Evolutionary conservation across 2,113 vertebrate genomes (phyloP).

Genomic region (Casuarius casuarius): DNA sequence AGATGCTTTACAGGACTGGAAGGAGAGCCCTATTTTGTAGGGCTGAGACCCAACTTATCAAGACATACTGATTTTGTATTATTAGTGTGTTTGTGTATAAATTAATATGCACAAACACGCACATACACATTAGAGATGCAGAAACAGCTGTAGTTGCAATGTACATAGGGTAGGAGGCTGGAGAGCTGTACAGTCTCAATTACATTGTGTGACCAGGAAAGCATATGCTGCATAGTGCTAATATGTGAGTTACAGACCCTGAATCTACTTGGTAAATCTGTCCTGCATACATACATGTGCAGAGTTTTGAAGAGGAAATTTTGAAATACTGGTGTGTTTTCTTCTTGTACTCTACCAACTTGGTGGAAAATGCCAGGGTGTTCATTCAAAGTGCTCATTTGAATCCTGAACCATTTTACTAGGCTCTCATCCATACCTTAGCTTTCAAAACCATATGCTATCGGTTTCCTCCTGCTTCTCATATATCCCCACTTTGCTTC

Average conservation of each 20-base stretch:
- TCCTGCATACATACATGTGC: rapidly evolving
- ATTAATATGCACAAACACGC: rapidly evolving
- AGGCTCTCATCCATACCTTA: not conserved
- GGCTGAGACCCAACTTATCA: not conserved
- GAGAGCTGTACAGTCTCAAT: not conserved
- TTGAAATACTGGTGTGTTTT: not conserved
- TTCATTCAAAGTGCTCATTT: not conserved
- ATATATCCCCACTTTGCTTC: not conserved
- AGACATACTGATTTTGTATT: not conserved
- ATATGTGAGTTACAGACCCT: not conserved
- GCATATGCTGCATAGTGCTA: not conserved
- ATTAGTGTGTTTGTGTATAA: not conserved
- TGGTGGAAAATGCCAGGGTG: not conserved
- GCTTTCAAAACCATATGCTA: not conserved
- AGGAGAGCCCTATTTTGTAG: not conserved
- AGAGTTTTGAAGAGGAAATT: not conserved
- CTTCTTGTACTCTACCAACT: not conserved
- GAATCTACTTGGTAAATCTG: not conserved
- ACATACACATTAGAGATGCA: not conserved
- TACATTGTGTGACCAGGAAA: not conserved
- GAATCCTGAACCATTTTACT: not conserved
- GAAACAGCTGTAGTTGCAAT: not conserved
- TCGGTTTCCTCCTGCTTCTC: not conserved
- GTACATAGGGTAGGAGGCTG: not conserved
- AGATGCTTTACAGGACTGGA: not conserved